phyloP scores from a whole-genome alignment of 2,888 invertebrate genomes.

The Orgyia antiqua region DNA sequence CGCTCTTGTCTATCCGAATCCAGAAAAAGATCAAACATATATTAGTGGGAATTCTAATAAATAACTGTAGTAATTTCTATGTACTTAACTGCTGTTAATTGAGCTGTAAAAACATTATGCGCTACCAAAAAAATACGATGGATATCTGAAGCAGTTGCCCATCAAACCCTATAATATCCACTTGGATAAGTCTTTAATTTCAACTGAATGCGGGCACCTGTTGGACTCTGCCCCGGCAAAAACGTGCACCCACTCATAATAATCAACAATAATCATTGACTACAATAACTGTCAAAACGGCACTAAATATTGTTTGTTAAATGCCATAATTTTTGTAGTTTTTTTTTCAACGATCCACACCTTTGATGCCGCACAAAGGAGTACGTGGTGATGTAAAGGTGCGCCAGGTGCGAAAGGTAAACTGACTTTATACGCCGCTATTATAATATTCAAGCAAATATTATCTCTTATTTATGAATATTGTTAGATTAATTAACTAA shows the following conservation, averaged over 20 bases:
- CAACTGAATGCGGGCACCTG: constrained; percentile 48
- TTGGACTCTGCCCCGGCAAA: constrained; percentile 42
- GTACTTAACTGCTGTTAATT: no score
- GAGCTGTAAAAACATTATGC: constrained; percentile 5
- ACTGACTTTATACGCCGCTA: constrained; percentile 37
- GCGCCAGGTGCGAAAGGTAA: constrained; percentile 56
- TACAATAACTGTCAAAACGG: constrained; percentile 74
- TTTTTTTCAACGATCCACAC: constrained; percentile 70
- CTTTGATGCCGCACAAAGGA: constrained; percentile 55
- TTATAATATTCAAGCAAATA: constrained; percentile 32
- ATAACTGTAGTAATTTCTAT: no score
- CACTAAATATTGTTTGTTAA: constrained; percentile 76
- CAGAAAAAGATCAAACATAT: no score
- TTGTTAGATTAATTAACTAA: not conserved
- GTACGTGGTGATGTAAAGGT: constrained; percentile 42
- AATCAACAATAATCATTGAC: constrained; percentile 70
- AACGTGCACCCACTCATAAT: constrained; percentile 51
- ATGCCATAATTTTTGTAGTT: constrained; percentile 59
- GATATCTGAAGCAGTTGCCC: constrained; percentile 7
- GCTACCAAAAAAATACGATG: constrained; percentile 5
- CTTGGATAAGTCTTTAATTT: constrained; percentile 22
- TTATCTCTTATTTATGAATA: not conserved
- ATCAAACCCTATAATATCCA: constrained; percentile 29
- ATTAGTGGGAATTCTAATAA: no score
- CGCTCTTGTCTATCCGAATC: no score